These are phyloP conservation scores for Galeruca laticollis DNA, from an alignment of 2,888 invertebrate genomes.

Conservation along the genomic window DNA sequence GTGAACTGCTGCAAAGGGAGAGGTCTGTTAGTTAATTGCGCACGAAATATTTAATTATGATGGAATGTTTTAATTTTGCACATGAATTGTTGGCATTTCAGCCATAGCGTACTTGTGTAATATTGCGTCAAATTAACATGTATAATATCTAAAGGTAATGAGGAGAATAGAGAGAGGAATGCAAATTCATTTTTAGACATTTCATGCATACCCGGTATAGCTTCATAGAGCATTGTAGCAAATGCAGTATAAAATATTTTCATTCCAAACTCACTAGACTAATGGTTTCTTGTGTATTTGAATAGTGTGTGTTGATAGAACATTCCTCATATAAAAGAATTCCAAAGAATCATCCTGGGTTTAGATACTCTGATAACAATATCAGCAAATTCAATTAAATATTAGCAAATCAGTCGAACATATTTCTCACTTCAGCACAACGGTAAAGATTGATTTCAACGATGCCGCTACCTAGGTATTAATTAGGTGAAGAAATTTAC, in stretches of 20 bases:
- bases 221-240: background rate
- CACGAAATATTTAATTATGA: conserved; percentile 13
- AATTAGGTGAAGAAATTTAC: too few species aligned
- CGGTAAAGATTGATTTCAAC: too few species aligned
- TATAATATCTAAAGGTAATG: background rate
- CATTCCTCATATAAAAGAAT: too few species aligned
- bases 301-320: too few species aligned
- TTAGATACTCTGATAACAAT: too few species aligned
- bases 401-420: too few species aligned
- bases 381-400: too few species aligned
- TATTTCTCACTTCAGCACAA: too few species aligned
- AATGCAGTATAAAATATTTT: background rate
- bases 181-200: background rate
- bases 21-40: background rate
- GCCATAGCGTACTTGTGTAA: background rate
- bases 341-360: too few species aligned
- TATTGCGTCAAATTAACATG: background rate
- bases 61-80: conserved; percentile 13
- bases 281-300: too few species aligned
- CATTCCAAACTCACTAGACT: too few species aligned
- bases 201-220: background rate
- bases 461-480: too few species aligned
- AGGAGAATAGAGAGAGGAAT: background rate
- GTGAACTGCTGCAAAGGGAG: background rate
- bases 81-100: conserved; percentile 8